phyloP scores from a whole-genome alignment of 2,113 vertebrate species.

The Glaucidium brasilianum region DNA sequence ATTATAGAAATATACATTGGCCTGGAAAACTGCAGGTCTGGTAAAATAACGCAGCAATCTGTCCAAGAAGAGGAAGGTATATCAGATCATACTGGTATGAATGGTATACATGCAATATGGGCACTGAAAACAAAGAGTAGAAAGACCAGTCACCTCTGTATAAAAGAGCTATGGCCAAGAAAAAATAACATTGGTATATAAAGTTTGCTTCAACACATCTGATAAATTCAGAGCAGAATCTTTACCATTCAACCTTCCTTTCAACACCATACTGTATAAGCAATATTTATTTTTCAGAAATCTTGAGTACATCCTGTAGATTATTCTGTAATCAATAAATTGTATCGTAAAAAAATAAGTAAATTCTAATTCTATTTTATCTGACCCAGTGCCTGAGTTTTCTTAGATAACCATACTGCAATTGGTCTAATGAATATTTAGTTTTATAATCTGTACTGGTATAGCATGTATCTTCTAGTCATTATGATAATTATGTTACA shows the following conservation, averaged over 20 bases:
- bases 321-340: neutral
- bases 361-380: neutral
- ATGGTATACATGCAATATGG: neutral
- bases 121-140: neutral
- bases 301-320: neutral
- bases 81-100: neutral
- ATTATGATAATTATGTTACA: neutral
- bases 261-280: neutral
- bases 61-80: neutral
- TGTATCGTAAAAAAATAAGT: neutral
- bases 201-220: neutral
- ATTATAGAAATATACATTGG: neutral
- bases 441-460: neutral
- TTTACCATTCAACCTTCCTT: neutral
- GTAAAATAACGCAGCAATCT: neutral
- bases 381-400: neutral
- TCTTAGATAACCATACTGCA: neutral
- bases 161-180: neutral
- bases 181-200: neutral
- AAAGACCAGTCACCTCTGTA: neutral
- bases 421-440: constrained; percentile 10
- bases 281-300: neutral
- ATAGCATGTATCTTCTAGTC: neutral
- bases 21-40: neutral
- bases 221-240: neutral